Evolutionary conservation across 1,140 invertebrate species (phyloP).

Genomic region (silkworm (Bombyx mori)): ASM3026992v2 NC_085122.1:10397001-10397500

Average conservation of each 20-base stretch:
- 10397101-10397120: not conserved
- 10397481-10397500: not conserved
- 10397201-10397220: not conserved
- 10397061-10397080: too few species aligned
- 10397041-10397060: too few species aligned
- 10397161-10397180: not conserved
- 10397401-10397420: constrained; percentile 73
- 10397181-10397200: not conserved
- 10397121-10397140: not conserved
- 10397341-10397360: constrained; percentile 15
- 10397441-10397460: too few species aligned
- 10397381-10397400: constrained; percentile 71
- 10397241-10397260: constrained; percentile 80
- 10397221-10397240: constrained; percentile 75
- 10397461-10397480: not conserved
- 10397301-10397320: constrained; percentile 67
- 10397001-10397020: not conserved
- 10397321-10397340: constrained; percentile 70
- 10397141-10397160: not conserved
- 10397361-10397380: constrained; percentile 54
- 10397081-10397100: not conserved
- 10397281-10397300: constrained; percentile 76
- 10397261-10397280: constrained; percentile 73
- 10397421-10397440: not conserved
- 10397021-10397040: too few species aligned